Conservation (phyloP, 2,888 invertebrate species). For the Rhingia campestris region DNA sequence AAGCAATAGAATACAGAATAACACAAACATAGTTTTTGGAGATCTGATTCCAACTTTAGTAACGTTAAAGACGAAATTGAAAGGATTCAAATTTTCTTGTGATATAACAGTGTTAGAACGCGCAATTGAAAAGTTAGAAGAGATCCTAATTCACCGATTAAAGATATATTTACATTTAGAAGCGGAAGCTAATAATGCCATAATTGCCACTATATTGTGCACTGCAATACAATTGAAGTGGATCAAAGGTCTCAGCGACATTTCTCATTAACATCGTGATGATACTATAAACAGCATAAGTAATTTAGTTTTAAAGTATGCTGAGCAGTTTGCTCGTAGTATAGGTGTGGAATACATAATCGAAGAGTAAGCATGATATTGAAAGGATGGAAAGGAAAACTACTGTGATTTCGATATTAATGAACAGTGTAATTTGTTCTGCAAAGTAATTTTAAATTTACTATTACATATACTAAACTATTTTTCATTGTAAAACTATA, state of each 20-base stretch:
- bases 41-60: conserved; percentile 12
- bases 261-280: conserved; percentile 7
- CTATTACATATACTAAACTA: no score
- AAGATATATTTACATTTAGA: not conserved
- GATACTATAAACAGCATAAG: not conserved
- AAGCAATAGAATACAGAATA: no score
- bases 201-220: not conserved
- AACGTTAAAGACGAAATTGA: not conserved
- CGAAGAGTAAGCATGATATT: not conserved
- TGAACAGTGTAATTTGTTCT: not conserved
- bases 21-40: no score
- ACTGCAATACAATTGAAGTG: not conserved
- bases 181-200: conserved; percentile 12
- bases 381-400: conserved; percentile 1
- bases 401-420: conserved; percentile 9
- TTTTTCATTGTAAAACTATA: no score
- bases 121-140: not conserved
- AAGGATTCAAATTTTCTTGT: not conserved
- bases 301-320: not conserved
- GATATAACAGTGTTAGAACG: not conserved
- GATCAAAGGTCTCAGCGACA: not conserved
- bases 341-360: not conserved
- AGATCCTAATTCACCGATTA: not conserved
- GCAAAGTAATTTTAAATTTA: not conserved
- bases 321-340: not conserved